Conservation (phyloP, 2,113 vertebrate species). For the Pachycephala philippinensis region DNA sequence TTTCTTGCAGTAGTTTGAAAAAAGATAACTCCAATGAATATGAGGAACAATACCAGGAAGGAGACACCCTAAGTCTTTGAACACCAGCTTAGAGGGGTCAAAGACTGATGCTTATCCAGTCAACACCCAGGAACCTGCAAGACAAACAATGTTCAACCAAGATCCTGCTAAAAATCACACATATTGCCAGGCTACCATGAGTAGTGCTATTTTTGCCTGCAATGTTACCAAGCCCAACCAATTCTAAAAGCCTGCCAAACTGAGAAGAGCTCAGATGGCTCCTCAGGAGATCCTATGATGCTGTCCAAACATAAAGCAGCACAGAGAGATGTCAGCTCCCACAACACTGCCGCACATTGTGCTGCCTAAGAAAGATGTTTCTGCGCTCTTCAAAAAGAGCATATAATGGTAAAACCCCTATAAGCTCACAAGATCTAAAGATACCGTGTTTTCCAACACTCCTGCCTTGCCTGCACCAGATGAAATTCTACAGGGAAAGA, state of each 20-base stretch:
- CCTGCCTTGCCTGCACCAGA: background rate
- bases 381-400: background rate
- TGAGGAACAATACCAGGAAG: background rate
- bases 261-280: background rate
- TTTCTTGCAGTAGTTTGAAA: background rate
- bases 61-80: background rate
- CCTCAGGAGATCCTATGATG: background rate
- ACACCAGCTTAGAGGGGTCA: background rate
- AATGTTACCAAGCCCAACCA: background rate
- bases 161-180: background rate
- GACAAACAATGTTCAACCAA: background rate
- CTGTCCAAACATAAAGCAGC: background rate
- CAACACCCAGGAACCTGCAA: background rate
- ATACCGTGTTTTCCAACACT: background rate
- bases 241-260: background rate
- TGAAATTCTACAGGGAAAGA: background rate
- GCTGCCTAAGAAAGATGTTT: background rate
- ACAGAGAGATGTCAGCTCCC: background rate
- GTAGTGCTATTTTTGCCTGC: accelerated
- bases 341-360: background rate
- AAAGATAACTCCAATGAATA: background rate
- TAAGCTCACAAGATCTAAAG: background rate
- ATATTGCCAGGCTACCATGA: accelerated
- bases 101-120: background rate
- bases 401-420: background rate